phyloP scores from a whole-genome alignment of 2,888 invertebrate genomes.

The Acrocyrtus sp. region DNA sequence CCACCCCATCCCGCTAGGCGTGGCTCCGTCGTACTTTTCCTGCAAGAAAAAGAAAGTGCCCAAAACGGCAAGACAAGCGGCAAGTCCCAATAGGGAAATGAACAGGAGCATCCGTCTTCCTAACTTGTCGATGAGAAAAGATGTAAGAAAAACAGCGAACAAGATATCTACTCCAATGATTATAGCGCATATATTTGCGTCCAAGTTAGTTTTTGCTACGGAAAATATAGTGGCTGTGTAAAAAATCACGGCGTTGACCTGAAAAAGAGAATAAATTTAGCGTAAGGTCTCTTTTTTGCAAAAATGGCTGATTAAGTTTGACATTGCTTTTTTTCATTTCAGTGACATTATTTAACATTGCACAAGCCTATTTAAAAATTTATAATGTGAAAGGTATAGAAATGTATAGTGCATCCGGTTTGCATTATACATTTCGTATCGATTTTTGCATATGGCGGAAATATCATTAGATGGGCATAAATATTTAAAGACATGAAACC shows the following conservation, averaged over 20 bases:
- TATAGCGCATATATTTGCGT: conserved; percentile 71
- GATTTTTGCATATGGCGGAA: not conserved
- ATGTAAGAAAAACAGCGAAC: conserved; percentile 68
- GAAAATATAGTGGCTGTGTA: conserved; percentile 79
- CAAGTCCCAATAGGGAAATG: conserved; percentile 79
- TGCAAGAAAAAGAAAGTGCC: conserved; percentile 78
- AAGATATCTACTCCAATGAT: conserved; percentile 70
- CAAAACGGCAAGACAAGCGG: conserved; percentile 75
- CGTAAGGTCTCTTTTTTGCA: no score
- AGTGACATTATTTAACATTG: not conserved
- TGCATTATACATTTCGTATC: no score
- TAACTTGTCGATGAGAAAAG: conserved; percentile 80
- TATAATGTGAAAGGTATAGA: no score
- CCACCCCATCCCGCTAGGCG: conserved; percentile 72
- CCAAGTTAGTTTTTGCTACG: conserved; percentile 73
- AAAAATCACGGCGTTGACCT: conserved; percentile 88
- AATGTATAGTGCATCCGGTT: no score
- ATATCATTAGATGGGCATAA: not conserved
- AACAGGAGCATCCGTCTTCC: conserved; percentile 83
- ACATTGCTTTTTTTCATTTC: no score
- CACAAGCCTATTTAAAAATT: not conserved
- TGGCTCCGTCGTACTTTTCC: conserved; percentile 62
- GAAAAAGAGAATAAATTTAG: conserved; percentile 64
- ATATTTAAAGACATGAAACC: no score
- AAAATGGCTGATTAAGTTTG: no score